phyloP scores from a whole-genome alignment of 1,140 invertebrate genomes.

The Cryptotermes secundus region DNA sequence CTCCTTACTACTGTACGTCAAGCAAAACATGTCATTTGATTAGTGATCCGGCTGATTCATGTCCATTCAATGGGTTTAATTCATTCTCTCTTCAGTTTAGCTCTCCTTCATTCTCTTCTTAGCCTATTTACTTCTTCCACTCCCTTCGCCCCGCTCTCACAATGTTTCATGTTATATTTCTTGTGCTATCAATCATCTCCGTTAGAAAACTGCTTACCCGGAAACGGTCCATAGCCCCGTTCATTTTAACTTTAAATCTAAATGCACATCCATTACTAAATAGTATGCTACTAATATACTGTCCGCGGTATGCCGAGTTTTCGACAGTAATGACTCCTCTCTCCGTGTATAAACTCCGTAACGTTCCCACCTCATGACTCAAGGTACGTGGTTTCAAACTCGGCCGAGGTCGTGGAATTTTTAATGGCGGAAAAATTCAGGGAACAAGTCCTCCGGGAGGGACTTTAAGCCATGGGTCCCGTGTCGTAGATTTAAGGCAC shows the following conservation, averaged over 20 bases:
- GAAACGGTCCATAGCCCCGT: neutral
- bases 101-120: neutral
- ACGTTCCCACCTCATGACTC: too few relatives aligned
- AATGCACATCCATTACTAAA: neutral
- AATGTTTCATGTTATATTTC: neutral
- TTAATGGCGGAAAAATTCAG: too few relatives aligned
- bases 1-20: neutral
- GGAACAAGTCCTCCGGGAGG: too few relatives aligned
- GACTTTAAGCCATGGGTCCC: too few relatives aligned
- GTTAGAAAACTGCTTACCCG: neutral
- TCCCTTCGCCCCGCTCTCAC: neutral
- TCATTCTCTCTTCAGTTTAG: neutral
- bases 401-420: too few relatives aligned
- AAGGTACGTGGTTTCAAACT: too few relatives aligned
- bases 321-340: too few relatives aligned
- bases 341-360: too few relatives aligned
- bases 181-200: neutral
- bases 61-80: neutral
- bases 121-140: neutral
- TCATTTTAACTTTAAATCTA: neutral
- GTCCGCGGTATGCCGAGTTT: too few relatives aligned
- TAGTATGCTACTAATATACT: neutral
- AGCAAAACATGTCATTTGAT: slow-evolving; percentile 14
- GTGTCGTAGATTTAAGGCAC: too few relatives aligned
- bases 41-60: neutral